Base-by-base conservation (phyloP, 2,113 vertebrate species). In the Petromus typicus region DNA sequence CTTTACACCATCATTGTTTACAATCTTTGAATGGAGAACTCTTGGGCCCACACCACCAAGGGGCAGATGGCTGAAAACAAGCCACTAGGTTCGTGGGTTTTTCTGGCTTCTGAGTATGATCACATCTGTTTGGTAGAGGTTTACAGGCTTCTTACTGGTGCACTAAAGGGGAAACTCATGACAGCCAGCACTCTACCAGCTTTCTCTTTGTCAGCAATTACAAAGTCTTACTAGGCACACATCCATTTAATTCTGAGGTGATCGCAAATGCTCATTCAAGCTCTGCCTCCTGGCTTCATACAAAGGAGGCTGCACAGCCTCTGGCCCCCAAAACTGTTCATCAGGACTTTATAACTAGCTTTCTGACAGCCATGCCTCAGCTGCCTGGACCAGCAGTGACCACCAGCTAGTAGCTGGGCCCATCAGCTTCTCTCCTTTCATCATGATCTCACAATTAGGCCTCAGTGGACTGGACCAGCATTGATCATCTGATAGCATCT, bases 141-240 rank as follows among this genome's bases (percentile, higher is more conserved):
- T 34, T 54, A 40, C 73, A 34, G 25, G 61, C 18, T 4, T 67
- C 11, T n/a, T 4, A 40, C 7, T 3, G 3, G 14, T 1, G 6
- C 16, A 14, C 7, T 40, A 37, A 75, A 75, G 34, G 83, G 2
- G 59, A 37, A 11, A 23, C 20, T 54, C 22, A 27, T 30, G 27
- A 17, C 17, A 18, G 51, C 30, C 5, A 2, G 7, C 0, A 20
- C 17, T 59, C 43, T 25, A 6, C 1, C 3, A 8, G 2, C n/a
- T 64, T 54, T 78, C 51, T 80, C 11, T 43, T 73, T 57, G 22
- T 27, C 25, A 8, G 48, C 14, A 23, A 54, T 63, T 66, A 86
- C 14, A 27, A 82, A 79, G 27, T 66, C 79, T 95, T 63, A 13
- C 40, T 40, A 76, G n/a, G 69, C 10, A 56, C 37, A 22, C 57